Evolutionary conservation across 2,113 vertebrate genomes (phyloP), one percentile per base, ranked within the genome.

Genomic region (Ailuropoda melanoleuca): DNA sequence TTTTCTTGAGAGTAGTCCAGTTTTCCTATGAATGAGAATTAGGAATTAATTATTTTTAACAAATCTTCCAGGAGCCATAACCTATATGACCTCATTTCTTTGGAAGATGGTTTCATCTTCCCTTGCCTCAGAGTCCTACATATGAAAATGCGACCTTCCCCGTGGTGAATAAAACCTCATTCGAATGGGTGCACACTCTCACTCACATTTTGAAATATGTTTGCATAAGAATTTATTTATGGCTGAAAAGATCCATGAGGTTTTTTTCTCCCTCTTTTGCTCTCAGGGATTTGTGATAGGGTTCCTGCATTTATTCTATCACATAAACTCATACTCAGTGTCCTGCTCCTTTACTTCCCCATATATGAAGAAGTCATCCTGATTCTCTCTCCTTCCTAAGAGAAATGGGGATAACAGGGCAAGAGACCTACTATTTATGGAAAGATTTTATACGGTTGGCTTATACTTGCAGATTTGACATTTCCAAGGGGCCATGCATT

Each of bases 211-310:
- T 92, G 74, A 97, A 97, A 96, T 93, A 88, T 64, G 80, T 97
- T 97, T 96, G 86, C 88, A 88, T 88, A 92, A 92, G 93, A 96
- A 97, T 85, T 96, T 91, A 78, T 96, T 96, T 96, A 95, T 64
- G 72, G 37, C n/a, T 90, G 95, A 50, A 74, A 88, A 89, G 34
- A 24, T 85, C 75, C 66, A n/a, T 14, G 53, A 77, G 46, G 43
- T 18, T 74, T 23, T 31, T 4, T 15, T 2, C 8, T 24, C 37
- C 34, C 19, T 17, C 8, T 24, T 56, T 39, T 56, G 26, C 15
- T 82, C 70, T 55, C 37, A 34, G 91, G 84, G 56, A 60, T 97
- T 90, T 62, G 80, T 39, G 29, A 50, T 58, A 4, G 48, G 48
- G 10, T 60, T 74, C 31, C 68, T 77, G 58, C 68, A 37, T 43